phyloP scores from a whole-genome alignment of 2,113 vertebrate genomes.

The Spheniscus mendiculus region DNA sequence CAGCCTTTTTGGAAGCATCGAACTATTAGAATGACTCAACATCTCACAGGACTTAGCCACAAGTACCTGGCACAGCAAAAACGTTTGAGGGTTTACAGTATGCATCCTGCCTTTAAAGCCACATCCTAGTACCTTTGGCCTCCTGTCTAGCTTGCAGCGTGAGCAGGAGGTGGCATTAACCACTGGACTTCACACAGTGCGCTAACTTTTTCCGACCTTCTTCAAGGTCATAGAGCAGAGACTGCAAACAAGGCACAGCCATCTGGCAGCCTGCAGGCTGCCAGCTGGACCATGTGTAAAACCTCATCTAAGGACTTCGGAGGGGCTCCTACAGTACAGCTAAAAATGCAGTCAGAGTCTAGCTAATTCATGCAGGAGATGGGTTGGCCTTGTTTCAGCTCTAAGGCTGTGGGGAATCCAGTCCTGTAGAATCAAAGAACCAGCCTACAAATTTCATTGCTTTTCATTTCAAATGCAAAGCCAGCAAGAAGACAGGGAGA shows the following conservation, averaged over 20 bases:
- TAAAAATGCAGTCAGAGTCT: background rate
- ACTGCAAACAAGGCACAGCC: background rate
- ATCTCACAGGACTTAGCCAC: background rate
- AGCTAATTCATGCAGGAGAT: background rate
- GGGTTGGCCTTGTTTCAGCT: background rate
- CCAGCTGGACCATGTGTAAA: background rate
- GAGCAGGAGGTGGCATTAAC: background rate
- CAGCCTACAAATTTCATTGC: background rate
- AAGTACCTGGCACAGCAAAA: background rate
- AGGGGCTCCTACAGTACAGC: background rate
- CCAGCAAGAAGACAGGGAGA: background rate
- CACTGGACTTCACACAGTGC: fast-evolving
- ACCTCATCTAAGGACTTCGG: background rate
- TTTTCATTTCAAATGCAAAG: background rate
- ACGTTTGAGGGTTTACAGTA: background rate
- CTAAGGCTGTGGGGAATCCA: background rate
- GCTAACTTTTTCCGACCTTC: background rate
- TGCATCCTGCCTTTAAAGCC: background rate
- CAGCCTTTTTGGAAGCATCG: background rate
- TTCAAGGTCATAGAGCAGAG: background rate
- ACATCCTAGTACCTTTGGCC: background rate
- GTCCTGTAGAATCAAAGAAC: background rate
- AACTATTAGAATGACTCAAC: background rate
- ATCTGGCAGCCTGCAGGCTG: background rate
- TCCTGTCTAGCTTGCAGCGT: background rate